These are phyloP conservation scores for Eristalis pertinax DNA, from an alignment of 2,888 invertebrate genomes.

Conservation along the genomic window DNA sequence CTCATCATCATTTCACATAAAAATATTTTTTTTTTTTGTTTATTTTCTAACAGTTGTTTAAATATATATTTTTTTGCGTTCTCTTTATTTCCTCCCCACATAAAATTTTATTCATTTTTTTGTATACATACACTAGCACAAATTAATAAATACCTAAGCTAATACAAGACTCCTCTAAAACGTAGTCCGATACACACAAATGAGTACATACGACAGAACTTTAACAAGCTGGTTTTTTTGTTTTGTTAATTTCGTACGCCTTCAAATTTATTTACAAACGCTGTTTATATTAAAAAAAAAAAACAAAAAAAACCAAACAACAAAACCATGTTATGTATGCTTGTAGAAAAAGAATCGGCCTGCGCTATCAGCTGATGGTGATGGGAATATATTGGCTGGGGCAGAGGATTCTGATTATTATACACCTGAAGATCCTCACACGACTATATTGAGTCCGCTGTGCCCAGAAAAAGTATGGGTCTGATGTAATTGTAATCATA, in stretches of 20 bases:
- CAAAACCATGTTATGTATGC: slow-evolving; percentile 66
- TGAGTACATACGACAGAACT: background rate
- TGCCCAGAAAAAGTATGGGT: slow-evolving; percentile 80
- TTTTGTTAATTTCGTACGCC: slow-evolving; percentile 37
- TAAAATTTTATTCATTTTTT: slow-evolving; percentile 35
- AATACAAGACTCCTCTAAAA: slow-evolving; percentile 51
- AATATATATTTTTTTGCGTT: slow-evolving; percentile 11
- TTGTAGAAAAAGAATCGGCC: slow-evolving; percentile 75
- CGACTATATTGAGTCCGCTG: slow-evolving; percentile 86
- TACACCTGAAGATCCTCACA: slow-evolving; percentile 89
- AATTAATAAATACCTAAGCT: slow-evolving; percentile 66
- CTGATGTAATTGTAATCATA: slow-evolving; percentile 61
- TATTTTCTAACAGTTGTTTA: slow-evolving; percentile 50
- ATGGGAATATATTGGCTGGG: slow-evolving; percentile 75
- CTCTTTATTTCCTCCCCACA: slow-evolving; percentile 52
- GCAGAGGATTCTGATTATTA: slow-evolving; percentile 90
- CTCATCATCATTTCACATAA: background rate
- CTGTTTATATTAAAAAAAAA: slow-evolving; percentile 19
- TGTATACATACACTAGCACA: slow-evolving; percentile 63
- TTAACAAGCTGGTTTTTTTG: slow-evolving; percentile 37
- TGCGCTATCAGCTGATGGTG: slow-evolving; percentile 75
- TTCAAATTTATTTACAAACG: slow-evolving; percentile 30
- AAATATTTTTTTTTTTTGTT: background rate
- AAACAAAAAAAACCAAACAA: slow-evolving; percentile 28
- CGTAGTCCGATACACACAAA: slow-evolving; percentile 30